These are phyloP conservation scores for Therioaphis trifolii DNA, from an alignment of 2,888 invertebrate species.

Conservation along the genomic window DNA sequence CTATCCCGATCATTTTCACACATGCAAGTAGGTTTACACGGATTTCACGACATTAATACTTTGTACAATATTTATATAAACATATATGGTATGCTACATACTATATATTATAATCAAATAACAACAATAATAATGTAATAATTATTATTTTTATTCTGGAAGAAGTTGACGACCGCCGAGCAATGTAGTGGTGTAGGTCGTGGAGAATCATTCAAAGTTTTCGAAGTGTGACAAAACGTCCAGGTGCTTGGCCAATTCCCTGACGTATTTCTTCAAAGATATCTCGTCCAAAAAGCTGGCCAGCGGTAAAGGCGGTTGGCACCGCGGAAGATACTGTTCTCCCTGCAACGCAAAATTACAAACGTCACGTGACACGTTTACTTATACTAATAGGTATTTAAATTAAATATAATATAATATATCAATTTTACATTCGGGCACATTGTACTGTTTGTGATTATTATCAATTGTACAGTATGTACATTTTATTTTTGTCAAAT, in stretches of 20 bases:
- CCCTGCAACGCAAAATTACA: slow-evolving; percentile 71
- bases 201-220: slow-evolving; percentile 51
- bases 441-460: too few species aligned
- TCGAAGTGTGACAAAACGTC: slow-evolving; percentile 81
- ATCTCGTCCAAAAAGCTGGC: slow-evolving; percentile 89
- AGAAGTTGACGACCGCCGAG: slow-evolving; percentile 45
- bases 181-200: background rate
- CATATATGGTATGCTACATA: slow-evolving; percentile 39
- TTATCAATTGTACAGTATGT: too few species aligned
- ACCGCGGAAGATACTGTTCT: slow-evolving; percentile 86
- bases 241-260: slow-evolving; percentile 85
- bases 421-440: too few species aligned
- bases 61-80: slow-evolving; percentile 57
- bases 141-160: slow-evolving; percentile 52
- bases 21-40: background rate
- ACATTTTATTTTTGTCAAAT: too few species aligned
- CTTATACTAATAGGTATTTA: too few species aligned
- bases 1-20: slow-evolving; percentile 34
- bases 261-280: slow-evolving; percentile 80
- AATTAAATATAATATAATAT: too few species aligned
- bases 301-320: slow-evolving; percentile 88
- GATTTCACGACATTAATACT: slow-evolving; percentile 28
- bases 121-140: slow-evolving; percentile 54
- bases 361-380: background rate
- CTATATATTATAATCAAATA: slow-evolving; percentile 51